Conservation (phyloP, 2,797 vertebrate genomes). For the Decapterus maruadsi region DNA sequence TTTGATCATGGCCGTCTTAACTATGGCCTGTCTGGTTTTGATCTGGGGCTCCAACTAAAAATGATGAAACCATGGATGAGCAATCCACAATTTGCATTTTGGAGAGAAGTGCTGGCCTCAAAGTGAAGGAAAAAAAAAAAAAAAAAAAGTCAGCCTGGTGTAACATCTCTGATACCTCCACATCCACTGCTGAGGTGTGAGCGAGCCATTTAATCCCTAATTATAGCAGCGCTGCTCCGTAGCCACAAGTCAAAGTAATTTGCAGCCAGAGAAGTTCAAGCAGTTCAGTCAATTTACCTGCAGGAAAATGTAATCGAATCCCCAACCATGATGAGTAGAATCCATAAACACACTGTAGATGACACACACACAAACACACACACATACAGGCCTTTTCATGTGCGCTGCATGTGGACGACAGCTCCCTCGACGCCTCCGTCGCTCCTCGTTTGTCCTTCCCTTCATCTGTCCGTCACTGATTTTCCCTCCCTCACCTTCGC, state of each 20-base stretch:
- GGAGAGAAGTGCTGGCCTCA: neutral
- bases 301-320: neutral
- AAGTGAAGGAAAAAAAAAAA: neutral
- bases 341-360: neutral
- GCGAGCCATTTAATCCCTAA: neutral
- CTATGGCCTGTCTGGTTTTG: neutral
- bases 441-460: slow-evolving; percentile 29
- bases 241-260: neutral
- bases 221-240: neutral
- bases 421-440: slow-evolving; percentile 16
- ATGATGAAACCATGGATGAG: neutral
- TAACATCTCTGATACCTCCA: neutral
- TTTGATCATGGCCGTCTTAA: neutral
- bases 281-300: neutral
- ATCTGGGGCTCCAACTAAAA: neutral
- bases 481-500: slow-evolving; percentile 39
- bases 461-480: slow-evolving; percentile 38
- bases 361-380: neutral
- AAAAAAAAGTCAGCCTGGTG: neutral
- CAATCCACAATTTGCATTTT: neutral
- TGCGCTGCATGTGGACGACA: neutral
- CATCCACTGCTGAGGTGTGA: neutral
- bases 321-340: neutral
- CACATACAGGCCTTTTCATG: neutral
- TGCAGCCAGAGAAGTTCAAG: neutral